A percentile compares a stretch with the other conserved stretches of the same genome.
Conservation (phyloP, 2,888 invertebrate genomes). For the Notocelia uddmanniana region DNA sequence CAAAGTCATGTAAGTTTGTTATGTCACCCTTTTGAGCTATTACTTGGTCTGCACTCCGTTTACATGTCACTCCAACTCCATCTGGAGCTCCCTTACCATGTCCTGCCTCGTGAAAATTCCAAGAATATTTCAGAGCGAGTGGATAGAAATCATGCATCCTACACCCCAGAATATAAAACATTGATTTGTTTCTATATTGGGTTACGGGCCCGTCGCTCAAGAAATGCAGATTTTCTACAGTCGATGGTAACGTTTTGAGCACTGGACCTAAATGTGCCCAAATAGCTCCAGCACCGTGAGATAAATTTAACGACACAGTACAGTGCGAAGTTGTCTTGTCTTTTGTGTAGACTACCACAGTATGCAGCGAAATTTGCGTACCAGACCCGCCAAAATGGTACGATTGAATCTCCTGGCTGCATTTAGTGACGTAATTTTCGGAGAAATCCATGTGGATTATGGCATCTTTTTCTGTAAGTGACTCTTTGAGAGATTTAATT, state of each 20-base stretch:
- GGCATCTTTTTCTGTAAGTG: conserved; percentile 48
- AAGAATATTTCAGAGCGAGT: background rate
- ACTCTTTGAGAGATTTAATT: conserved; percentile 46
- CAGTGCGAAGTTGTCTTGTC: conserved; percentile 2
- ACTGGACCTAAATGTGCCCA: conserved; percentile 21
- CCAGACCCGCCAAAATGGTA: conserved; percentile 47
- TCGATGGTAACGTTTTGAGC: conserved; percentile 2
- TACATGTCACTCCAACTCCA: conserved; percentile 1
- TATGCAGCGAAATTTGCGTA: conserved; percentile 15
- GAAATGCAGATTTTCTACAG: conserved; percentile 12
- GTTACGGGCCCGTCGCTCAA: conserved; percentile 15
- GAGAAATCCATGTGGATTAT: conserved; percentile 49
- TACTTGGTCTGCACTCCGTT: background rate
- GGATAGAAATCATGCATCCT: background rate
- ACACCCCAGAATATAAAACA: conserved; percentile 6
- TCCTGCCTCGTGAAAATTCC: conserved; percentile 4
- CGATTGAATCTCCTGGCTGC: conserved; percentile 45
- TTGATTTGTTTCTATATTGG: conserved; percentile 8
- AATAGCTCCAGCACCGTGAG: conserved; percentile 21
- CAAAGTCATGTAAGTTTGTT: background rate
- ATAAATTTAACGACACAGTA: conserved; percentile 16
- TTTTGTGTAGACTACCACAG: conserved; percentile 12
- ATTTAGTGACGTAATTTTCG: conserved; percentile 47
- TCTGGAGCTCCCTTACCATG: conserved; percentile 3
- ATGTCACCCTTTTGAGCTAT: background rate